Conservation (phyloP, 2,888 invertebrate genomes). For the Eupeodes latifasciatus region DNA sequence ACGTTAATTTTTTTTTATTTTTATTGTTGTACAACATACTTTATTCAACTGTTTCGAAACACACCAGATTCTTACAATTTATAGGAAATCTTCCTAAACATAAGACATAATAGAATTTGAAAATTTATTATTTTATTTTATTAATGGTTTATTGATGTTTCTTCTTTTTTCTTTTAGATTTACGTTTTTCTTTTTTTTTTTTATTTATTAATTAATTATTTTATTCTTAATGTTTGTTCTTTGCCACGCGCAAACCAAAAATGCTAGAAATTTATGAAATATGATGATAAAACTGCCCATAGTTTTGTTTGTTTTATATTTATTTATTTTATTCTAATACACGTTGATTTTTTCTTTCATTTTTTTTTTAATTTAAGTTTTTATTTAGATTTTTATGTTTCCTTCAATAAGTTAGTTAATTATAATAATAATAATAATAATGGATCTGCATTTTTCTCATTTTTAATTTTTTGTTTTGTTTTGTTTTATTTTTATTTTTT, state of each 20-base stretch:
- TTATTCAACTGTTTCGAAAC: constrained; percentile 77
- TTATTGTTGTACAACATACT: constrained; percentile 77
- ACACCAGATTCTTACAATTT: constrained; percentile 76
- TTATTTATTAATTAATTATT: constrained; percentile 66
- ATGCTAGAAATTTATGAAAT: constrained; percentile 75
- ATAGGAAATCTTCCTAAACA: constrained; percentile 75
- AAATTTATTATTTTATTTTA: constrained; percentile 74
- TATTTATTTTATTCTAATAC: constrained; percentile 64
- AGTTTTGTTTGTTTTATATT: constrained; percentile 63
- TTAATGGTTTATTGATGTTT: constrained; percentile 68
- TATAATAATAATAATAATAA: constrained; percentile 65
- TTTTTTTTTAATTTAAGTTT: constrained; percentile 64
- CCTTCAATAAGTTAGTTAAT: constrained; percentile 58
- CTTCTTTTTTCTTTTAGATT: constrained; percentile 52
- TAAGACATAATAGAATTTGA: constrained; percentile 75
- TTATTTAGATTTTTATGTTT: constrained; percentile 57
- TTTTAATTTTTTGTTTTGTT: constrained; percentile 30
- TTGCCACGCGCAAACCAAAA: constrained; percentile 75
- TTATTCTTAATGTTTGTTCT: constrained; percentile 71
- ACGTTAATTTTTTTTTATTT: constrained; percentile 58
- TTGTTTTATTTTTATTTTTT: constrained; percentile 42
- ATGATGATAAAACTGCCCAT: constrained; percentile 72
- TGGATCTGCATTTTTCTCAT: constrained; percentile 48
- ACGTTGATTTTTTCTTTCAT: constrained; percentile 58
- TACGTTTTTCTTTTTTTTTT: constrained; percentile 63